Conservation (phyloP, 2,113 vertebrate genomes). For the Peromyscus polionotus region DNA sequence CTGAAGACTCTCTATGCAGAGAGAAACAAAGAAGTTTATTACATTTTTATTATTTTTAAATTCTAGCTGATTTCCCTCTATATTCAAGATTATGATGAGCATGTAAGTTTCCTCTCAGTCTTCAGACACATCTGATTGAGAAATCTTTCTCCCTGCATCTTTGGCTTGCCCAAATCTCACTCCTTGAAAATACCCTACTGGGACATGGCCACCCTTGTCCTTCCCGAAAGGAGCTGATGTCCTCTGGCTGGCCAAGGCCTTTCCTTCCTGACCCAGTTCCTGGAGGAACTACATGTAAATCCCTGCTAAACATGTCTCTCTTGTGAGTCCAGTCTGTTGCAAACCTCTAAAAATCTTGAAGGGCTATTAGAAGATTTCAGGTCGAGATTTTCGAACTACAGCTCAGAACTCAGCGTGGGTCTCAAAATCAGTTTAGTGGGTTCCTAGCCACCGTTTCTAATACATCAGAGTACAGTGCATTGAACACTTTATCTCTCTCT, state of each 20-base stretch:
- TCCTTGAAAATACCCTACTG: not conserved
- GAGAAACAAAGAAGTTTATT: constrained; percentile 66
- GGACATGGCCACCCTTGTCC: constrained; percentile 37
- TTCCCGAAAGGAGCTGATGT: not conserved
- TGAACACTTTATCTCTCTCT: not conserved
- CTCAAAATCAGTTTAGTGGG: not conserved
- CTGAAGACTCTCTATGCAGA: constrained; percentile 54
- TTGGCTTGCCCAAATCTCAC: not conserved
- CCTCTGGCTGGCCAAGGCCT: not conserved
- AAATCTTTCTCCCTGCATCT: not conserved
- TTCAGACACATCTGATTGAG: not conserved
- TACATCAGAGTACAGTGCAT: not conserved
- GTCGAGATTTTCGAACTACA: not conserved
- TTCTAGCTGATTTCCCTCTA: constrained; percentile 56
- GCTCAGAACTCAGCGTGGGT: not conserved
- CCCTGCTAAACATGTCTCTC: not conserved
- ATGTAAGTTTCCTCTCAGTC: constrained; percentile 1
- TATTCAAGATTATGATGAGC: not conserved
- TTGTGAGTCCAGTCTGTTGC: not conserved
- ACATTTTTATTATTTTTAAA: constrained; percentile 75
- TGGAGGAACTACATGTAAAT: not conserved
- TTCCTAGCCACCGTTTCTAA: not conserved
- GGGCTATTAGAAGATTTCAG: not conserved
- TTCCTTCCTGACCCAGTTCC: constrained; percentile 55
- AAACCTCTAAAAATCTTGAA: not conserved